These are phyloP conservation scores for Struthidea cinerea DNA, from an alignment of 2,113 vertebrate genomes.

Conservation along the genomic window DNA sequence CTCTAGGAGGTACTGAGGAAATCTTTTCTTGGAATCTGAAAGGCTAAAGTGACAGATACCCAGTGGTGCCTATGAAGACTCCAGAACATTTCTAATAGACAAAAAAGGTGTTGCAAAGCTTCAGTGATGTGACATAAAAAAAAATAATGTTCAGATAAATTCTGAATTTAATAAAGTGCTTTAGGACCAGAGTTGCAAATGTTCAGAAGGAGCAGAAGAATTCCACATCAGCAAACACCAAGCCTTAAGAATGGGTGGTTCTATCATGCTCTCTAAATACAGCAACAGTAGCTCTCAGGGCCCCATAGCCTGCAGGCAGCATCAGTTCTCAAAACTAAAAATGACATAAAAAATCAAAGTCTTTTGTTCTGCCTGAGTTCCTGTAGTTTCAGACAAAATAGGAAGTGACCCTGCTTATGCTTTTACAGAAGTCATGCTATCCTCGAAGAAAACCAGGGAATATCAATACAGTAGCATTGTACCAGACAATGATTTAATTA, in stretches of 20 bases:
- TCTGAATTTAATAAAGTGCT: neutral
- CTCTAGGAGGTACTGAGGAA: neutral
- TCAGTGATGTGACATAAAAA: neutral
- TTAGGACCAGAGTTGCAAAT: neutral
- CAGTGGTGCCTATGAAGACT: neutral
- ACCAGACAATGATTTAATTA: neutral
- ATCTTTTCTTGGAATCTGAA: neutral
- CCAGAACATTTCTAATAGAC: neutral
- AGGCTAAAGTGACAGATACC: neutral
- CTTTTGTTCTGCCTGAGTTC: neutral
- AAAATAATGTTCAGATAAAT: neutral
- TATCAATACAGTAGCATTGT: neutral
- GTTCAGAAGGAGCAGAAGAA: neutral
- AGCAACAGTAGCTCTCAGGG: neutral
- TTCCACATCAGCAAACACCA: neutral
- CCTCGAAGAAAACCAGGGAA: neutral
- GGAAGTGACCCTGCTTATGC: neutral
- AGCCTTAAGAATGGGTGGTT: neutral
- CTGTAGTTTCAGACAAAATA: neutral
- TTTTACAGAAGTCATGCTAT: neutral
- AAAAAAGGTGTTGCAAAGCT: neutral
- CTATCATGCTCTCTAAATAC: neutral
- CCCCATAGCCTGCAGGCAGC: neutral
- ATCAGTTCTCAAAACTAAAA: neutral
- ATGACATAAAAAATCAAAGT: neutral